phyloP scores from a whole-genome alignment of 2,113 vertebrate species.

The Scytalopus superciliaris region DNA sequence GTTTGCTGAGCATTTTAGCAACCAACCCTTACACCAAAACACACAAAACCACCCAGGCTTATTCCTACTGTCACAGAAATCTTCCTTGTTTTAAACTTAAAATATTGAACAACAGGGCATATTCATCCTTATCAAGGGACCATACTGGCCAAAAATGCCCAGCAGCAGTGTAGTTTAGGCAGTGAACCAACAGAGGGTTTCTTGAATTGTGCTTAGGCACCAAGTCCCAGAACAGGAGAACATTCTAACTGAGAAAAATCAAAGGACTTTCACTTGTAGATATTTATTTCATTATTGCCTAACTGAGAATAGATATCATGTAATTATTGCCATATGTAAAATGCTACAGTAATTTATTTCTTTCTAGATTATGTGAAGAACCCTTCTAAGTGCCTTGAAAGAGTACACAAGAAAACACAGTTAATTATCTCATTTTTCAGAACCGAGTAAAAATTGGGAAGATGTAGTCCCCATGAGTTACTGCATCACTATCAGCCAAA shows the following conservation, averaged over 20 bases:
- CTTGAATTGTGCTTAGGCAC: background rate
- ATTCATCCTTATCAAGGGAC: background rate
- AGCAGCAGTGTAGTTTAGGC: background rate
- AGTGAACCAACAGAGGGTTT: background rate
- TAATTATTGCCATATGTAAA: background rate
- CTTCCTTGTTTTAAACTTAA: background rate
- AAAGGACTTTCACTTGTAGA: background rate
- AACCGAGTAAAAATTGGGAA: background rate
- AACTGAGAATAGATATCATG: background rate
- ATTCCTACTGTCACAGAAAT: background rate
- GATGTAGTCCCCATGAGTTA: background rate
- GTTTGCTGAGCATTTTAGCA: background rate
- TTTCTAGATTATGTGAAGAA: background rate
- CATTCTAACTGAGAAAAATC: background rate
- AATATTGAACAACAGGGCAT: background rate
- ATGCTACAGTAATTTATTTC: background rate
- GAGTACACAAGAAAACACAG: background rate
- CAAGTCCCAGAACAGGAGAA: background rate
- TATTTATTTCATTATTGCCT: background rate
- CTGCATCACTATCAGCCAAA: background rate
- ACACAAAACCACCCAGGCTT: background rate
- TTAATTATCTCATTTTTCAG: background rate
- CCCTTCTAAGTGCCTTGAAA: background rate
- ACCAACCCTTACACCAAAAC: background rate
- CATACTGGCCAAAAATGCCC: rapidly evolving